phyloP scores from a whole-genome alignment of 2,113 vertebrate species.

The Suncus etruscus region DNA sequence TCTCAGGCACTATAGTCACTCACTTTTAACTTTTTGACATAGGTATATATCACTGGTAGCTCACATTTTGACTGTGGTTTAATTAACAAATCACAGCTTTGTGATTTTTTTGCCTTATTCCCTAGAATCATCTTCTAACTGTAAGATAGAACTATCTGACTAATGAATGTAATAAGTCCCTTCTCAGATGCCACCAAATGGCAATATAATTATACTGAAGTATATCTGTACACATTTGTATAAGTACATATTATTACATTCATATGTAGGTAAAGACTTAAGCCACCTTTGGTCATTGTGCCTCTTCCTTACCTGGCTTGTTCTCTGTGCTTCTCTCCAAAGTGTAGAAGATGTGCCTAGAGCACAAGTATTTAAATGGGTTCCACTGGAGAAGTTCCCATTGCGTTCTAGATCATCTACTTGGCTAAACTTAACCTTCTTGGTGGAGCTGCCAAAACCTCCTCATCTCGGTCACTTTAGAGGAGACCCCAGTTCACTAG shows the following conservation, averaged over 20 bases:
- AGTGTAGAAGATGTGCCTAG: not conserved
- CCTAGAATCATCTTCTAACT: not conserved
- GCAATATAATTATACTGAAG: too few species aligned
- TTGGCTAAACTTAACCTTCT: not conserved
- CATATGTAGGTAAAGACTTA: not conserved
- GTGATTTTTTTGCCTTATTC: not conserved
- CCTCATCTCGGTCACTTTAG: not conserved
- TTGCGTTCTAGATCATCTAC: not conserved
- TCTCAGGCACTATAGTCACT: too few species aligned
- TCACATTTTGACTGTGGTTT: not conserved
- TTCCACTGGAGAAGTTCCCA: not conserved
- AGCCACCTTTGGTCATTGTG: not conserved
- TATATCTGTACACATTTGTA: not conserved
- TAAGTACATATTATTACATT: not conserved
- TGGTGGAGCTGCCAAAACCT: not conserved
- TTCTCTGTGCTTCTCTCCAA: not conserved
- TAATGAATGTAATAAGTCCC: not conserved
- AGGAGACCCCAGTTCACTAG: not conserved
- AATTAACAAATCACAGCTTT: not conserved
- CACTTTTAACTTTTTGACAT: too few species aligned
- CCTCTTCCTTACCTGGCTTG: not conserved
- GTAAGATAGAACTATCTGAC: not conserved
- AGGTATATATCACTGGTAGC: too few species aligned
- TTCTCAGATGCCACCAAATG: not conserved
- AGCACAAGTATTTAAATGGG: not conserved